These are phyloP conservation scores for Fregata magnificens DNA, from an alignment of 2,113 vertebrate genomes.

Conservation along the genomic window DNA sequence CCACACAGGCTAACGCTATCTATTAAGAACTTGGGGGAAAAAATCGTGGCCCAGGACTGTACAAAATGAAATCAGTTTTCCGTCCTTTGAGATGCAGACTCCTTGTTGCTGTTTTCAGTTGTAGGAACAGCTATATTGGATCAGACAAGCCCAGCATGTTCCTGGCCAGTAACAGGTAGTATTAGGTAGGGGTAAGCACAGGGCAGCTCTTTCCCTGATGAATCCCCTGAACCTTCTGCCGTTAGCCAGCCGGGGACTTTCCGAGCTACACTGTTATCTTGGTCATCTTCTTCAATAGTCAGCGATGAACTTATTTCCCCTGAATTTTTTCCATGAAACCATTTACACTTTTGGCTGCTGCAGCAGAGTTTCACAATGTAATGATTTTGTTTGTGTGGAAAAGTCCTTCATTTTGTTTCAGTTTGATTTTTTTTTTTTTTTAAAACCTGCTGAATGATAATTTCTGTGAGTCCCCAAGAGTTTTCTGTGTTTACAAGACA, in stretches of 20 bases:
- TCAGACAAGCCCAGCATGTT: not conserved
- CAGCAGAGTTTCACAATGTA: slow-evolving; percentile 36
- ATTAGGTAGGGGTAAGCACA: not conserved
- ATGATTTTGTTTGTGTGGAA: slow-evolving; percentile 56
- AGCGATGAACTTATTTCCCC: not conserved
- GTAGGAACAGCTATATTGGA: not conserved
- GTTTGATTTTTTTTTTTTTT: not conserved
- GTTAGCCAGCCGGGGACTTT: not conserved
- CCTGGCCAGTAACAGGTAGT: not conserved
- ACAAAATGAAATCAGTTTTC: not conserved
- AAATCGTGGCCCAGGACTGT: rapidly evolving
- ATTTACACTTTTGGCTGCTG: slow-evolving; percentile 14
- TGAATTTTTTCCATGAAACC: slow-evolving; percentile 9
- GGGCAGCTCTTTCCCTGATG: not conserved
- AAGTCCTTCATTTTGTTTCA: not conserved
- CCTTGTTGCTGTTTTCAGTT: not conserved
- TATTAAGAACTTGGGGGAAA: not conserved
- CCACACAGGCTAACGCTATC: not conserved
- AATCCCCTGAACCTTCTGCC: not conserved
- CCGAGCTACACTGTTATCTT: not conserved
- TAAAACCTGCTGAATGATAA: not conserved
- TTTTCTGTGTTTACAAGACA: slow-evolving; percentile 10
- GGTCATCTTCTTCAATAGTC: not conserved
- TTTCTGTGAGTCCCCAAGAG: not conserved
- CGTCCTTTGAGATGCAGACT: not conserved